Conservation (phyloP, 2,888 invertebrate species). For the Drosophila anomelani region DNA sequence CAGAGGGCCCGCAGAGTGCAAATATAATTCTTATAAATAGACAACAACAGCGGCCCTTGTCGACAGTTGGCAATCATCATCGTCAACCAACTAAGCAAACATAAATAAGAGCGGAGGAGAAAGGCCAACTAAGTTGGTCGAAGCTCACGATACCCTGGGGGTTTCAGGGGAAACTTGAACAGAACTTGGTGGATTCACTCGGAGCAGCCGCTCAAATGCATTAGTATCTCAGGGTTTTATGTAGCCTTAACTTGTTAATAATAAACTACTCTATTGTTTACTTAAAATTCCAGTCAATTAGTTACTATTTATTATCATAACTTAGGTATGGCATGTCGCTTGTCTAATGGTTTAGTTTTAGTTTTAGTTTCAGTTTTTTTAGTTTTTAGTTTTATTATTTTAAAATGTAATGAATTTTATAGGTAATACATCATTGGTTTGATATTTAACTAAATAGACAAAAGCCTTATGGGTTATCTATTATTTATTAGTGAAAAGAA, state of each 20-base stretch:
- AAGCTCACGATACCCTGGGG: constrained; percentile 29
- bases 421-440: too few relatives aligned
- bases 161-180: not conserved
- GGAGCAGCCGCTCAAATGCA: not conserved
- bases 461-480: not conserved
- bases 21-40: constrained; percentile 77
- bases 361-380: too few relatives aligned
- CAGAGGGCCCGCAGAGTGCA: constrained; percentile 64
- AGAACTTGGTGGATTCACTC: not conserved
- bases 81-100: constrained; percentile 68
- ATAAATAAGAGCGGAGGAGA: constrained; percentile 38
- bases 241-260: not conserved
- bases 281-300: not conserved
- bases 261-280: not conserved
- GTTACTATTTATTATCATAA: not conserved
- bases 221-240: not conserved
- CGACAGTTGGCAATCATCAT: constrained; percentile 72
- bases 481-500: not conserved
- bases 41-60: constrained; percentile 77
- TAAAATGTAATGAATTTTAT: too few relatives aligned
- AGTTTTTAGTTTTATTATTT: too few relatives aligned
- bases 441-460: too few relatives aligned
- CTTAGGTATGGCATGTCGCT: not conserved
- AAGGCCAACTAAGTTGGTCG: constrained; percentile 17
- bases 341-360: not conserved